Base-by-base conservation (phyloP, 2,113 vertebrate genomes). In the Neotragus pygmaeus region DNA sequence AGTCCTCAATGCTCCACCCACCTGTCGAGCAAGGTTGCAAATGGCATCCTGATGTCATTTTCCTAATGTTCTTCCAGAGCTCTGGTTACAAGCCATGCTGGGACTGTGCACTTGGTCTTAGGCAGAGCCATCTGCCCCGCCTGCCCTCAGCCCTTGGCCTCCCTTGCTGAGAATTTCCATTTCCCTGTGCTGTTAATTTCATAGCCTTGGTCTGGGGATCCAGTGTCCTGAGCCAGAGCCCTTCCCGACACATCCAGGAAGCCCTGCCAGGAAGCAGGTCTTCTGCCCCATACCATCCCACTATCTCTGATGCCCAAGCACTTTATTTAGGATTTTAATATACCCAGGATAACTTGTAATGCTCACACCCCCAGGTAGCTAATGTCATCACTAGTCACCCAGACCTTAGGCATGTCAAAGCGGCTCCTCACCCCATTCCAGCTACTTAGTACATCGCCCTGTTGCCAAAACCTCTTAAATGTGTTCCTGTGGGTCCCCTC, bases 1-100 rank as follows among this genome's bases (percentile, higher is more conserved):
- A 88, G 95, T 36, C 88, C 96, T 70, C 77, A 51, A 12, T 81
- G 98, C 98, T 89, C 98, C 97, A 90, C 95, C 96, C 98, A 98
- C 98, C 98, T 98, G 98, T 96, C 80, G 88, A 45, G 96, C 43
- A 66, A 91, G 85, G 16, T 97, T 62, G 85, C 81, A 94, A 85
- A 98, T 88, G 94, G 93, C 80, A 43, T 97, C 95, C 96, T 95
- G 91, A 96, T 95, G 97, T 98, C 98, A 97, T 55, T 1, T 97
- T 98, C 96, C 96, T 92, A 92, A 95, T 97, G 97, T 82, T 94
- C 92, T 97, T 97, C 98, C 96, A 78, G 91, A 90, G 97, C 97
- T 98, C 96, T 0, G n/a, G 94, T 98, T 97, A 97, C 96, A 86
- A 86, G 94, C 93, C 94, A 94, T 85, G 84, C 96, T 84, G 70